These are phyloP conservation scores for Nycteola revayana DNA, from an alignment of 2,888 invertebrate species.

Conservation along the genomic window DNA sequence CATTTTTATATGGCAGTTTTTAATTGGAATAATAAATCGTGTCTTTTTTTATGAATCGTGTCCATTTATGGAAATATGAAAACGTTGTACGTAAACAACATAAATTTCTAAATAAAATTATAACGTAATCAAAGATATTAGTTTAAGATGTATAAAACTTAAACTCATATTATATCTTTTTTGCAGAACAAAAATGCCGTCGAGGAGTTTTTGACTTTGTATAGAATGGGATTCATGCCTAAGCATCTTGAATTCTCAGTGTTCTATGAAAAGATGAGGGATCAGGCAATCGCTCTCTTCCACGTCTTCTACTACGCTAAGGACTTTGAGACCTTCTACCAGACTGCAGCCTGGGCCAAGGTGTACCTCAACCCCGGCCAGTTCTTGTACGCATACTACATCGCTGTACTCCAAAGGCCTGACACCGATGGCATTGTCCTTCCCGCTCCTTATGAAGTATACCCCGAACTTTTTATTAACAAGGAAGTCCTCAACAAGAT, in stretches of 20 bases:
- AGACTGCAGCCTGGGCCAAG: slow-evolving; percentile 80
- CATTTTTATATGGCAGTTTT: too few relatives aligned
- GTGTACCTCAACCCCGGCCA: slow-evolving; percentile 83
- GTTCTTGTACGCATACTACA: slow-evolving; percentile 83
- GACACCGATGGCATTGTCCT: slow-evolving; percentile 82
- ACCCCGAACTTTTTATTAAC: slow-evolving; percentile 85
- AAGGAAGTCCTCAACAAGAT: slow-evolving; percentile 75
- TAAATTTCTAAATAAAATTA: too few relatives aligned
- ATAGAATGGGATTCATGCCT: slow-evolving; percentile 70
- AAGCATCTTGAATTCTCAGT: slow-evolving; percentile 76
- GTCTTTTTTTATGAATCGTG: too few relatives aligned
- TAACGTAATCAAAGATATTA: too few relatives aligned
- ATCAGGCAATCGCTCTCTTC: slow-evolving; percentile 78
- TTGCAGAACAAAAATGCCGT: slow-evolving; percentile 67
- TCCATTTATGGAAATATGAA: too few relatives aligned
- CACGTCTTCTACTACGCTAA: slow-evolving; percentile 82
- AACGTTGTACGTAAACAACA: too few relatives aligned
- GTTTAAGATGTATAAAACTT: too few relatives aligned
- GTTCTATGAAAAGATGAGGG: slow-evolving; percentile 65
- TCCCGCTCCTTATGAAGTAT: slow-evolving; percentile 86
- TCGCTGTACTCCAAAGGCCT: slow-evolving; percentile 81
- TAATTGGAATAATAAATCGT: too few relatives aligned
- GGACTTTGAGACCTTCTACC: slow-evolving; percentile 83
- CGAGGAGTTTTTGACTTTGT: slow-evolving; percentile 61
- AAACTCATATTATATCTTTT: slow-evolving; percentile 6